Evolutionary conservation across 2,888 invertebrate genomes (phyloP).

Genomic region (Drosophila anomelani): DNA sequence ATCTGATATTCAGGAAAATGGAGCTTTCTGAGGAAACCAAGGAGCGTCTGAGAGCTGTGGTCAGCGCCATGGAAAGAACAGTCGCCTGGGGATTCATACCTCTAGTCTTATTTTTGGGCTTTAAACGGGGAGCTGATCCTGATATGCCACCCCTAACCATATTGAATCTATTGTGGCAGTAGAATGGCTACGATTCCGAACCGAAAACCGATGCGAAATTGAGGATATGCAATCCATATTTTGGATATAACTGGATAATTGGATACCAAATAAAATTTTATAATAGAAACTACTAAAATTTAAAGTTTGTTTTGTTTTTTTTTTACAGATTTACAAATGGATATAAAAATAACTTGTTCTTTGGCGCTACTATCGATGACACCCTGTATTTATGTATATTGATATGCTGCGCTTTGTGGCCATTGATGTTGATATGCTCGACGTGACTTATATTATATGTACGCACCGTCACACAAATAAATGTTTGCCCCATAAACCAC

Average conservation of each 20-base stretch:
- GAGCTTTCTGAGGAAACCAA: constrained; percentile 86
- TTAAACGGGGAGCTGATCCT: constrained; percentile 88
- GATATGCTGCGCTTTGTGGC: constrained; percentile 53
- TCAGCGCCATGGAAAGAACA: constrained; percentile 87
- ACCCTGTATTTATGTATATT: constrained; percentile 58
- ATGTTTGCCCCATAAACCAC: constrained; percentile 19
- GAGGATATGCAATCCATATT: background rate
- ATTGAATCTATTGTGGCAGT: constrained; percentile 83
- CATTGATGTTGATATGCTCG: constrained; percentile 63
- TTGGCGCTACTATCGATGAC: constrained; percentile 1
- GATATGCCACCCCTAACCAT: constrained; percentile 87
- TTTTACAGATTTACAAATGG: no score
- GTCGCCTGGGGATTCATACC: constrained; percentile 91
- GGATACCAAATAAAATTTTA: constrained; percentile 42
- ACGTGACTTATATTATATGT: constrained; percentile 60
- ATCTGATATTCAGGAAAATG: constrained; percentile 56
- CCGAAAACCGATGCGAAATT: background rate
- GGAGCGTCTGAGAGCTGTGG: constrained; percentile 87
- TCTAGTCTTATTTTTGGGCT: constrained; percentile 89
- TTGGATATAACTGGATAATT: constrained; percentile 23
- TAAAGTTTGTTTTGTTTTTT: background rate
- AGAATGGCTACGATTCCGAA: constrained; percentile 29
- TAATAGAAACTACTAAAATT: background rate
- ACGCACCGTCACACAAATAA: constrained; percentile 29
- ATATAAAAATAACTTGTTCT: background rate